Percentiles rank a stretch among this genome's conserved stretches.
phyloP scores from a whole-genome alignment of 2,888 invertebrate genomes.

The Marronus borbonicus region DNA sequence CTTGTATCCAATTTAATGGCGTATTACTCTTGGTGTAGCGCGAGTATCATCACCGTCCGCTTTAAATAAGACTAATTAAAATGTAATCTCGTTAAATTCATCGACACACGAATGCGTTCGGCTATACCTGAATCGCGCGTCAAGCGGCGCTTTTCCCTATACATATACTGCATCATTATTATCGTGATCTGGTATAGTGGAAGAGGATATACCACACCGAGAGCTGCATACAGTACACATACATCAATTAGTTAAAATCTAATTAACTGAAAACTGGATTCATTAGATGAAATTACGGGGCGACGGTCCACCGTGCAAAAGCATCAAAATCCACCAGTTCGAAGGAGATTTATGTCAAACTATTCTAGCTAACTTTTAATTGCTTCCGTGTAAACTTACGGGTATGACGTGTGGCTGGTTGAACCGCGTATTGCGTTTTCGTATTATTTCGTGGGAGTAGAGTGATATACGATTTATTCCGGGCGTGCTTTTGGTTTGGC shows the following conservation, averaged over 20 bases:
- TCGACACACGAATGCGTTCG: constrained; percentile 10
- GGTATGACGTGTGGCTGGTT: too few species aligned
- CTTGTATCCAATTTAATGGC: constrained; percentile 4
- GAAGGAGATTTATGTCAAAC: constrained; percentile 20
- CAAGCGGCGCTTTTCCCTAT: not conserved
- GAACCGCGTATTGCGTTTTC: not conserved
- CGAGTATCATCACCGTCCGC: not conserved
- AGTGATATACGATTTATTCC: too few species aligned
- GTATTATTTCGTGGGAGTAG: not conserved
- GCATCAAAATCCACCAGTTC: constrained; percentile 33
- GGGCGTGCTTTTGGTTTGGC: too few species aligned
- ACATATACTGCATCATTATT: not conserved
- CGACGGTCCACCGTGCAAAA: not conserved
- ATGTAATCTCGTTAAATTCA: constrained; percentile 33
- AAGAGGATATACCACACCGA: not conserved
- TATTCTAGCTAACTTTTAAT: constrained; percentile 35
- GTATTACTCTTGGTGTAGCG: constrained; percentile 3
- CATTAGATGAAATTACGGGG: constrained; percentile 34
- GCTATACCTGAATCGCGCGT: not conserved
- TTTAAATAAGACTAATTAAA: constrained; percentile 37
- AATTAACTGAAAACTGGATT: constrained; percentile 42
- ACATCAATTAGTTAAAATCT: constrained; percentile 38
- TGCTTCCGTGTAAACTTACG: constrained; percentile 34
- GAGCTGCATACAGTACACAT: constrained; percentile 2
- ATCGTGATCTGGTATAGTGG: too few species aligned